Conservation (phyloP, 1,140 invertebrate species). For the Drosophila murphyi region DNA sequence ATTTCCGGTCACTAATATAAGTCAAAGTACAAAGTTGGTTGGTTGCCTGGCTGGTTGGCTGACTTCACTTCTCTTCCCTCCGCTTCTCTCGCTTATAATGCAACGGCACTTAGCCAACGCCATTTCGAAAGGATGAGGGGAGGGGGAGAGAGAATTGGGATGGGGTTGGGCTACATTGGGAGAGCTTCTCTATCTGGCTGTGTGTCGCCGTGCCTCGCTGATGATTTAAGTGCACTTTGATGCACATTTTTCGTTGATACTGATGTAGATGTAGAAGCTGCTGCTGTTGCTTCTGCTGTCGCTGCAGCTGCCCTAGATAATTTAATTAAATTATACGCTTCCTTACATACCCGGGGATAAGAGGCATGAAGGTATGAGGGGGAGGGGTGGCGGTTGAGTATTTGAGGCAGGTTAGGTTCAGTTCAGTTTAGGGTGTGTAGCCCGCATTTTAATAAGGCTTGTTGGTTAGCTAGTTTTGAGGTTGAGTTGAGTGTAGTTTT, state of each 20-base stretch:
- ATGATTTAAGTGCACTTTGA: slow-evolving; percentile 83
- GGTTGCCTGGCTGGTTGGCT: slow-evolving; percentile 39
- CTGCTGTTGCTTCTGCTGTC: slow-evolving; percentile 33
- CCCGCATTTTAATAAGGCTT: slow-evolving; percentile 79
- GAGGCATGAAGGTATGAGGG: not conserved
- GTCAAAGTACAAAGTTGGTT: slow-evolving; percentile 79
- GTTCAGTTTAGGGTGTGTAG: slow-evolving; percentile 48
- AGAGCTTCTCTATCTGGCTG: slow-evolving; percentile 43
- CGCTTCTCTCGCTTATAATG: slow-evolving; percentile 60
- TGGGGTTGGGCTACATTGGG: not conserved
- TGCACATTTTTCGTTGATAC: slow-evolving; percentile 80
- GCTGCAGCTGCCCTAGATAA: slow-evolving; percentile 76
- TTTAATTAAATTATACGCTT: slow-evolving; percentile 83
- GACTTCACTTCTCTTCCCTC: slow-evolving; percentile 37
- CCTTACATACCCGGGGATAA: slow-evolving; percentile 64
- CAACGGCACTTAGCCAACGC: slow-evolving; percentile 78
- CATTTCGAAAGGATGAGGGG: slow-evolving; percentile 50
- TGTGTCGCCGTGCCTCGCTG: slow-evolving; percentile 79
- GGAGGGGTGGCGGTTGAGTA: not conserved
- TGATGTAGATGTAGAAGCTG: slow-evolving; percentile 20
- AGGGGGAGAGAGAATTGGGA: not conserved
- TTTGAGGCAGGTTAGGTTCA: slow-evolving; percentile 43
- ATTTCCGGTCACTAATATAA: slow-evolving; percentile 82
- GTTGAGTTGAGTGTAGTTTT: slow-evolving; percentile 80
- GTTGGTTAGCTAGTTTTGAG: slow-evolving; percentile 80